Evolutionary conservation across 2,888 invertebrate genomes (phyloP), one percentile per base, ranked within the genome.

Genomic region (Chrysodeixis includens): DNA sequence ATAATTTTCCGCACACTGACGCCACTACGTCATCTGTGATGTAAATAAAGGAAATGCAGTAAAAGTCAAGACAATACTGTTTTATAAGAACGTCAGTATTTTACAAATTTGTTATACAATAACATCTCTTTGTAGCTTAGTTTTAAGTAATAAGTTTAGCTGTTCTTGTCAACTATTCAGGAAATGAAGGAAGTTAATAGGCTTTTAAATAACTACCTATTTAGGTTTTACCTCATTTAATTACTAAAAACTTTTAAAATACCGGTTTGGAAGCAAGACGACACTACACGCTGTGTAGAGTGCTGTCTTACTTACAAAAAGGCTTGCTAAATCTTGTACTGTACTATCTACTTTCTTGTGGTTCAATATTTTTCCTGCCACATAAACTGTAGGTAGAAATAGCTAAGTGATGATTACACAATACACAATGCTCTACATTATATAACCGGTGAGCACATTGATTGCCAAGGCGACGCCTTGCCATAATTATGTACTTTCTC

Each of bases 21-120:
- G 71, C 51, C 77, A 66, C 26, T 7, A 40, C 76, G 71, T 54
- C 77, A 66, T 20, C 32, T 14, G 30, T 30, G 53, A 20, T 74
- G 73, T 76, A 66, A 67, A 72, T 51, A 60, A 14, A 54, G 56
- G 52, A 35, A 59, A 60, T 32, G 46, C 22, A 9, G 44, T 40
- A 56, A 58, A 61, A 49, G 10, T 54, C 26, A 40, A 52, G 66
- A 76, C 49, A 66, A 59, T 73, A 66, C 57, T 72, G 77, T 76
- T 66, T 72, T 76, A 62, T 62, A 59, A 66, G 59, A 66, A 51
- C 26, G 1, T 5, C 51, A 30, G 66, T 55, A 66, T 56, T 65
- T 75, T 57, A 65, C 40, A 64, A 26, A 59, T 59, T 18, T 22
- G 22, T 40, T 60, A 52, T 69, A 51, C 64, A 56, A 75, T 64